A percentile compares a stretch with the other conserved stretches of the same genome.
Evolutionary conservation across 2,888 invertebrate genomes (phyloP).

Genomic region (Cephonodes hylas): DNA sequence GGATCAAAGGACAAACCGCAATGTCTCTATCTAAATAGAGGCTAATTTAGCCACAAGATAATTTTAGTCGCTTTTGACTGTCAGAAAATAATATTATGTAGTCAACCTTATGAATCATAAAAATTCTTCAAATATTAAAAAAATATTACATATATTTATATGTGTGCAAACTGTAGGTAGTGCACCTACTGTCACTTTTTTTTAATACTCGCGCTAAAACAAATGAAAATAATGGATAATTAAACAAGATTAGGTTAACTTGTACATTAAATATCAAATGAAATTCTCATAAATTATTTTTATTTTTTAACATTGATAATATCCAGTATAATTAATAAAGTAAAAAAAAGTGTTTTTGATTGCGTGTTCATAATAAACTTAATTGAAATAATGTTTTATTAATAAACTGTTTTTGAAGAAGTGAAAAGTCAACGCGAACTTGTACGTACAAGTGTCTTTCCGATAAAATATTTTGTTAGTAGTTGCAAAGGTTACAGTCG

Average conservation of each 20-base stretch:
- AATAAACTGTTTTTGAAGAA: neutral
- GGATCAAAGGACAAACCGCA: constrained; percentile 31
- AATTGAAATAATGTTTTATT: neutral
- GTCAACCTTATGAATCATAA: neutral
- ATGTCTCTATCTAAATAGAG: constrained; percentile 25
- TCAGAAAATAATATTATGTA: neutral
- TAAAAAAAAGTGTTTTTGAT: neutral
- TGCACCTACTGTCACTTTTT: too few relatives aligned
- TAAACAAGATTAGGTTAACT: too few relatives aligned
- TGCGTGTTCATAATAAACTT: neutral
- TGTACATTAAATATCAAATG: too few relatives aligned
- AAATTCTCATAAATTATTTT: neutral
- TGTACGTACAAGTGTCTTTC: neutral
- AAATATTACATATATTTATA: too few relatives aligned
- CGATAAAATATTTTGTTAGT: neutral
- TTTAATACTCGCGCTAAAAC: too few relatives aligned
- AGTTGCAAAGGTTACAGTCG: neutral
- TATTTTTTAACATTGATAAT: neutral
- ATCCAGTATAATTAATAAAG: neutral
- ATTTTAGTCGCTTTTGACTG: constrained; percentile 5
- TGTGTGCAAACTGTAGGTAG: too few relatives aligned
- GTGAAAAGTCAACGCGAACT: neutral
- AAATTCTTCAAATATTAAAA: too few relatives aligned
- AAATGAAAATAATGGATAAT: too few relatives aligned
- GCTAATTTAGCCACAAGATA: constrained; percentile 20